These are phyloP conservation scores for Danio kyathit DNA, from an alignment of 2,797 vertebrate species.

Conservation along the genomic window DNA sequence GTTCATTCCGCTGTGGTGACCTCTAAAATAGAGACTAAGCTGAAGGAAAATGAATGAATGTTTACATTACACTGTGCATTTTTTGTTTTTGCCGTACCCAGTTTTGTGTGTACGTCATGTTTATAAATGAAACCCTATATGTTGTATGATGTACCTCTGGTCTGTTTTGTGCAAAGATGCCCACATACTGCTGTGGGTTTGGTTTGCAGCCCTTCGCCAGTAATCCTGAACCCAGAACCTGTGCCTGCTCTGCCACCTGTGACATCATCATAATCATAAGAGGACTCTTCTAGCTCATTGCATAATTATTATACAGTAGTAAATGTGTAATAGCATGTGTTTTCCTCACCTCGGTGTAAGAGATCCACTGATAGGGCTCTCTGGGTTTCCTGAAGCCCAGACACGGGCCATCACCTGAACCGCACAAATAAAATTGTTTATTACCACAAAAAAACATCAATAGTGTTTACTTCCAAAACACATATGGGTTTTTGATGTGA, in stretches of 20 bases:
- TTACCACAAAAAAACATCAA: neutral
- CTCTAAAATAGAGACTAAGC: too few relatives aligned
- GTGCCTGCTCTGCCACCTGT: slow-evolving; percentile 80
- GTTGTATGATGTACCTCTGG: slow-evolving; percentile 75
- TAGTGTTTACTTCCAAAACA: too few relatives aligned
- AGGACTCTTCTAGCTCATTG: neutral
- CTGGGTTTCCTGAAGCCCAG: slow-evolving; percentile 80
- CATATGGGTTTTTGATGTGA: too few relatives aligned
- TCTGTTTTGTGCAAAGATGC: slow-evolving; percentile 82
- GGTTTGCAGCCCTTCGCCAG: slow-evolving; percentile 80
- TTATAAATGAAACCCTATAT: too few relatives aligned
- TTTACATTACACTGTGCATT: too few relatives aligned
- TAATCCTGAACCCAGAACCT: slow-evolving; percentile 80
- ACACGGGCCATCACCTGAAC: slow-evolving; percentile 76
- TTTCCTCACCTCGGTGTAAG: slow-evolving; percentile 78
- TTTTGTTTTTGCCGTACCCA: too few relatives aligned
- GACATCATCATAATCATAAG: neutral
- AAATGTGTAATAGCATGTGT: neutral
- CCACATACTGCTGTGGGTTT: slow-evolving; percentile 78
- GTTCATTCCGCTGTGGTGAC: too few relatives aligned
- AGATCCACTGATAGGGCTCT: slow-evolving; percentile 83
- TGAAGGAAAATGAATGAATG: too few relatives aligned
- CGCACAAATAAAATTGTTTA: neutral
- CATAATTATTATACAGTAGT: neutral
- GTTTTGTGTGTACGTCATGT: too few relatives aligned